These are phyloP conservation scores for Aleiodes sp. DNA, from an alignment of 1,140 invertebrate species.

Conservation along the genomic window DNA sequence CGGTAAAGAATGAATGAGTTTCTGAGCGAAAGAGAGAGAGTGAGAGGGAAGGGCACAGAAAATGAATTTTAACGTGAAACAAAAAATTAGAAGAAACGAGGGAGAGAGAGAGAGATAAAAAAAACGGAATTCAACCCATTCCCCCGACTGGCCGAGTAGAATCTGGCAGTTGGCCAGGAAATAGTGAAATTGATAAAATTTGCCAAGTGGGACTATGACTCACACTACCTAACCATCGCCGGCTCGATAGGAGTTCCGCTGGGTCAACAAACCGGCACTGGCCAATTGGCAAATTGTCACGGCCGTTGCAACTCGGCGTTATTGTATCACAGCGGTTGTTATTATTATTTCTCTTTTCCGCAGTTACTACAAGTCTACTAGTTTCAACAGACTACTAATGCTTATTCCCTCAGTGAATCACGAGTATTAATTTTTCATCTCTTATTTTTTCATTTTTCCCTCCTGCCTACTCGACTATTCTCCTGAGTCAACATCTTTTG, in stretches of 20 bases:
- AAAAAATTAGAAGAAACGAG: no score
- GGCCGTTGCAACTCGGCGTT: slow-evolving; percentile 13
- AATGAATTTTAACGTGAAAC: no score
- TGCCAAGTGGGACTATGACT: slow-evolving; percentile 44
- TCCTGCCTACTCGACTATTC: no score
- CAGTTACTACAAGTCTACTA: not conserved
- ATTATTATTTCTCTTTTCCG: slow-evolving; percentile 34
- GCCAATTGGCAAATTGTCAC: slow-evolving; percentile 51
- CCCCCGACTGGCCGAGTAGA: slow-evolving; percentile 41
- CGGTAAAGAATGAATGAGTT: slow-evolving; percentile 18
- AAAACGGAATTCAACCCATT: slow-evolving; percentile 37
- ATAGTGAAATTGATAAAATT: slow-evolving; percentile 59
- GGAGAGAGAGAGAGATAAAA: slow-evolving; percentile 36
- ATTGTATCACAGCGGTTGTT: slow-evolving; percentile 21
- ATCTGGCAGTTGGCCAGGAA: slow-evolving; percentile 44
- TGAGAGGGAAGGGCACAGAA: no score
- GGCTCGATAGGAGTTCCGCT: slow-evolving; percentile 36
- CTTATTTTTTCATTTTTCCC: not conserved
- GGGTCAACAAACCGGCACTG: slow-evolving; percentile 48
- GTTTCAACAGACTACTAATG: not conserved
- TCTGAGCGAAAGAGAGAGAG: slow-evolving; percentile 25
- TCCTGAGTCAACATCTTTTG: not conserved
- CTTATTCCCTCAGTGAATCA: not conserved
- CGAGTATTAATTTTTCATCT: not conserved
- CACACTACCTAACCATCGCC: not conserved